Conservation (phyloP, 2,888 invertebrate genomes). For the Muscina levida region DNA sequence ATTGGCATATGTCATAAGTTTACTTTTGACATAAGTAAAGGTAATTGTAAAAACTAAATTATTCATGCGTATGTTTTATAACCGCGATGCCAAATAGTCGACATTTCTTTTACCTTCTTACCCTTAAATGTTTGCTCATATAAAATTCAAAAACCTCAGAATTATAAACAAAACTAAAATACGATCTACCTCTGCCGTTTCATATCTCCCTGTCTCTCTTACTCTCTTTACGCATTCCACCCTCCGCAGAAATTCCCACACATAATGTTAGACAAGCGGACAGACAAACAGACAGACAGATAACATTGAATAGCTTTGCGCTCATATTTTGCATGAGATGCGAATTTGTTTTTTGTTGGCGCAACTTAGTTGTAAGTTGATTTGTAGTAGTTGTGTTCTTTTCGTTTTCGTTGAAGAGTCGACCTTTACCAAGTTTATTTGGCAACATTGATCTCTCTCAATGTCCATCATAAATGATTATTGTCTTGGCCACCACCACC, state of each 20-base stretch:
- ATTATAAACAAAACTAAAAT: slow-evolving; percentile 5
- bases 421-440: slow-evolving; percentile 61
- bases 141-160: background rate
- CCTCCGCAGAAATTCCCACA: background rate
- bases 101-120: background rate
- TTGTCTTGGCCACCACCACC: slow-evolving; percentile 42
- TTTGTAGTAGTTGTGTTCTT: background rate
- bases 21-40: background rate
- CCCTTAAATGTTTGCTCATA: background rate
- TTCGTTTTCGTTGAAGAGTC: slow-evolving; percentile 10
- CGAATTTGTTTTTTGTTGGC: slow-evolving; percentile 1
- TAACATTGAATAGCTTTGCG: background rate
- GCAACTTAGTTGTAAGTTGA: background rate
- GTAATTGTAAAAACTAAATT: background rate
- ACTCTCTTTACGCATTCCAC: background rate
- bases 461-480: slow-evolving; percentile 50
- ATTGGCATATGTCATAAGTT: slow-evolving; percentile 37
- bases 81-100: background rate
- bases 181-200: too few species aligned
- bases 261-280: too few species aligned
- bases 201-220: too few species aligned
- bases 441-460: slow-evolving; percentile 56
- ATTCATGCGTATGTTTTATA: background rate
- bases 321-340: slow-evolving; percentile 12
- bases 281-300: background rate